A percentile compares a stretch with the other conserved stretches of the same genome.
Evolutionary conservation across 2,888 invertebrate species (phyloP).

Genomic region (Xestia rhomboidea): DNA sequence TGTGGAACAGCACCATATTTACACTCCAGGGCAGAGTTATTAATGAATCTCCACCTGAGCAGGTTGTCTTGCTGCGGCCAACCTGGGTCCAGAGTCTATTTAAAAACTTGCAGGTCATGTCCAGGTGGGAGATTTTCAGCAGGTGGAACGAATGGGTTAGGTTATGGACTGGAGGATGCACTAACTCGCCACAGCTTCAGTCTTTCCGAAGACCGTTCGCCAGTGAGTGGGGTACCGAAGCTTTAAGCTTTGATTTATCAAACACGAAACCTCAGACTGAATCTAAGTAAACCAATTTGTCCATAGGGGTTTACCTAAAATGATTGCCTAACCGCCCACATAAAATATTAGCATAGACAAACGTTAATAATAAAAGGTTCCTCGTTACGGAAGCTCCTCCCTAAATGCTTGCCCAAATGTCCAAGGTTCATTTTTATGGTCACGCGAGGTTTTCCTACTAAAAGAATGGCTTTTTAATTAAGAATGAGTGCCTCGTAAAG

Average conservation of each 20-base stretch:
- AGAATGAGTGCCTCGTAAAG: conserved; percentile 31
- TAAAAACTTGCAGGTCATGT: too few species aligned
- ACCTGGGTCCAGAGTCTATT: too few species aligned
- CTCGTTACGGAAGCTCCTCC: conserved; percentile 43
- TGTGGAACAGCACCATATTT: too few species aligned
- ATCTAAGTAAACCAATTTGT: background rate
- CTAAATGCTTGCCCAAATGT: conserved; percentile 31
- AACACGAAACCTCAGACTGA: background rate
- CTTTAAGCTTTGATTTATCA: background rate
- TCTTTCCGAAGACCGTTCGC: too few species aligned
- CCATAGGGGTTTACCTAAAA: conserved; percentile 7
- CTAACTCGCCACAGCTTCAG: too few species aligned
- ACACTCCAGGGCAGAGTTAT: too few species aligned
- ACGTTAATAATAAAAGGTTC: conserved; percentile 2
- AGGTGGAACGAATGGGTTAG: too few species aligned
- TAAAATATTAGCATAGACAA: conserved; percentile 49
- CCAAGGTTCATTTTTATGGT: conserved; percentile 31
- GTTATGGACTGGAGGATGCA: too few species aligned
- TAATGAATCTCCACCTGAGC: too few species aligned
- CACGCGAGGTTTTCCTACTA: conserved; percentile 47
- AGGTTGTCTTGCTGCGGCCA: too few species aligned
- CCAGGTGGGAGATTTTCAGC: too few species aligned
- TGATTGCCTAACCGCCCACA: conserved; percentile 21
- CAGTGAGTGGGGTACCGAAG: too few species aligned
- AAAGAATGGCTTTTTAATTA: conserved; percentile 49